Evolutionary conservation across 2,888 invertebrate genomes (phyloP), one percentile per base, ranked within the genome.

Genomic region (Coelinius sp.): DNA sequence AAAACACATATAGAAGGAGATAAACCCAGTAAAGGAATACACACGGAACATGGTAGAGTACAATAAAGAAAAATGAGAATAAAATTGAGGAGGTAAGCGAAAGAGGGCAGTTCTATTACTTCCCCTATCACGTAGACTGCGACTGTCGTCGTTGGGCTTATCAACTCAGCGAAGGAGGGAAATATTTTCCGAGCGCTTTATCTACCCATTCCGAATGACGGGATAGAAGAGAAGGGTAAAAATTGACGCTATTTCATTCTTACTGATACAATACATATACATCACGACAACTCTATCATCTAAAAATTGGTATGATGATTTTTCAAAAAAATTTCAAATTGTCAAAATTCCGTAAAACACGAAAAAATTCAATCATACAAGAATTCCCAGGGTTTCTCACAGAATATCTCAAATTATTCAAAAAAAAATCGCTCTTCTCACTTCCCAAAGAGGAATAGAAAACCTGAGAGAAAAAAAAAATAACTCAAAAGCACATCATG

Each of bases 81-180:
- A 70, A 41, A 64, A 64, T 20, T 25, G 41, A n/a, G 31, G n/a
- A 53, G 27, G 27, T n/a, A 66, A 56, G 53, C 62, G 41, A 49
- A 64, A 62, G 44, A 25, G 44, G 49, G 49, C 35, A 31, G 66
- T 68, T 72, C 74, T 75, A 76, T 78, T 78, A 78, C 75, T 76
- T 76, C 73, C 68, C 77, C 65, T 75, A 78, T 78, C 77, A 78
- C 77, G 77, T 78, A 72, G 68, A 22, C 72, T 59, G 65, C 73
- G 71, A 70, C 74, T 70, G 74, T 70, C 72, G 75, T 78, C 76
- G 76, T 74, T 76, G 73, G 74, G 75, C 77, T 74, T 77, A 78
- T 78, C 78, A 78, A 75, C 67, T 64, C 72, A 56, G 24, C 49
- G 65, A 67, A 27, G 22, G 52, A 38, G 66, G 35, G 69, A 68